phyloP scores from a whole-genome alignment of 2,888 invertebrate genomes.

The Hypomecis atomaria region DNA sequence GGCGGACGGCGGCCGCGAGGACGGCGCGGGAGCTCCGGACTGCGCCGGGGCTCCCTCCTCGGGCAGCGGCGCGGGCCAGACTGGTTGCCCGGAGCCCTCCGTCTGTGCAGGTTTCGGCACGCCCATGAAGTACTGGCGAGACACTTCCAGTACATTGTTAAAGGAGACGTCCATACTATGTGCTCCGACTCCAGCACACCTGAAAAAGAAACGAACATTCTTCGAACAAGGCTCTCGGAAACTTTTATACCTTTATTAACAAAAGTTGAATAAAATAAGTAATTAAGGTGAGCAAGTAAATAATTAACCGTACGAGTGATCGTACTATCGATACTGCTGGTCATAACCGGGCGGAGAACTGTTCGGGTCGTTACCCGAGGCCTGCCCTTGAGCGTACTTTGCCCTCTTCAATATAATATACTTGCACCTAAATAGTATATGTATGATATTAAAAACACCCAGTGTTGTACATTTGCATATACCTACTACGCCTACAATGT shows the following conservation, averaged over 20 bases:
- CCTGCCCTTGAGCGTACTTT: conserved; percentile 79
- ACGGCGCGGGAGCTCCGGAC: conserved; percentile 74
- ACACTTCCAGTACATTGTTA: conserved; percentile 93
- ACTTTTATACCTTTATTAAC: not conserved
- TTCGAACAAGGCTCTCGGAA: not conserved
- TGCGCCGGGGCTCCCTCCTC: conserved; percentile 76
- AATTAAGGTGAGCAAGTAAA: conserved; percentile 13
- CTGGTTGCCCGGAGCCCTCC: conserved; percentile 67
- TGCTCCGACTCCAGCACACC: conserved; percentile 61
- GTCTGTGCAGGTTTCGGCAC: conserved; percentile 85
- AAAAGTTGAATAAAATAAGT: conserved; percentile 11
- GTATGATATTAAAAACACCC: not conserved
- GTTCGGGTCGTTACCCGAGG: conserved; percentile 73
- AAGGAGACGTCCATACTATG: conserved; percentile 90
- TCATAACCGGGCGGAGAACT: conserved; percentile 13
- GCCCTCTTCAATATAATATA: conserved; percentile 55
- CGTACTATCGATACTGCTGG: conserved; percentile 17
- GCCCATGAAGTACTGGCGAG: conserved; percentile 93
- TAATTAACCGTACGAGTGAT: conserved; percentile 12
- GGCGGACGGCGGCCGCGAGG: conserved; percentile 79
- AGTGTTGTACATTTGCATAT: not conserved
- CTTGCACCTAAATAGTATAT: conserved; percentile 13
- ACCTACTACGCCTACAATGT: not conserved
- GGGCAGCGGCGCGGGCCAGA: conserved; percentile 66
- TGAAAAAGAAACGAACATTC: conserved; percentile 50